These are phyloP conservation scores for Phrynosoma blainvillii DNA, from an alignment of 2,113 vertebrate genomes.

Conservation along the genomic window DNA sequence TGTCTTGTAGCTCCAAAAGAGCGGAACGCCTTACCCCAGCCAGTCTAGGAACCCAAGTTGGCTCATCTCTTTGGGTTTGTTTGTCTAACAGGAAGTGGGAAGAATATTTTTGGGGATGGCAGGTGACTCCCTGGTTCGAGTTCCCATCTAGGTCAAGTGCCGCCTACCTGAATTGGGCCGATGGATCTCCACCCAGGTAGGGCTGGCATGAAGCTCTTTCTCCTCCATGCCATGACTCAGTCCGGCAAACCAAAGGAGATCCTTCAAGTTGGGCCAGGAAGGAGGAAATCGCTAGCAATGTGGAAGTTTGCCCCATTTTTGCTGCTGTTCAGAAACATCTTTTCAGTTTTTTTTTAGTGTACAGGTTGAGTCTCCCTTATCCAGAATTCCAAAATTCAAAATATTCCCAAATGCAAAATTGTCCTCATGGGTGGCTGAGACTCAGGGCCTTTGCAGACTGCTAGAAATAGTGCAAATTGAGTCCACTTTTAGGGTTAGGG, in stretches of 20 bases:
- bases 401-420: no score
- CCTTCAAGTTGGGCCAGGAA: not conserved
- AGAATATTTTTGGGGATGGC: not conserved
- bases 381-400: no score
- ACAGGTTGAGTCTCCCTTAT: no score
- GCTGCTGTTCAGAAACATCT: no score
- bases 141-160: not conserved
- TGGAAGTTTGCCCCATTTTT: no score
- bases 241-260: not conserved
- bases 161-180: accelerated
- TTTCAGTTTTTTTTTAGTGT: no score
- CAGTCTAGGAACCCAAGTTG: not conserved
- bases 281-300: not conserved
- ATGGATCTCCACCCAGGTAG: accelerated
- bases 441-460: no score
- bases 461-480: no score
- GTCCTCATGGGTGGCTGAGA: no score
- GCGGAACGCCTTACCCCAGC: not conserved
- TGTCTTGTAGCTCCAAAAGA: not conserved
- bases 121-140: not conserved
- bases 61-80: not conserved
- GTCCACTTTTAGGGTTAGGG: no score
- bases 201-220: not conserved
- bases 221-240: accelerated
- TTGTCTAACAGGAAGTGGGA: not conserved